Evolutionary conservation across 2,797 vertebrate genomes (phyloP).

Genomic region (Psittacula echo): DNA sequence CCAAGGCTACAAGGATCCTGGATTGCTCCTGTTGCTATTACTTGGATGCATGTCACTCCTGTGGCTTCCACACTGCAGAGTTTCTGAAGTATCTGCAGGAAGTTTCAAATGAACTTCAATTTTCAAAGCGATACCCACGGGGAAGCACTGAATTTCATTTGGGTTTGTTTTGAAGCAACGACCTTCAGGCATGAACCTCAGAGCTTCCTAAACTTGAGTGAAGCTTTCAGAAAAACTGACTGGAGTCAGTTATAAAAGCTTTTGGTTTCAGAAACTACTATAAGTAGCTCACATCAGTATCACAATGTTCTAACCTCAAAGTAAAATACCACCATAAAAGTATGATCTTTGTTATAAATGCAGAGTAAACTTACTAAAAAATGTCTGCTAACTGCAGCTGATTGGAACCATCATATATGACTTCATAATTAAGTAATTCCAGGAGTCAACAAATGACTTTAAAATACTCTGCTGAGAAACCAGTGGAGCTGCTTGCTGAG

Average conservation of each 20-base stretch:
- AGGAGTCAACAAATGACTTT: background rate
- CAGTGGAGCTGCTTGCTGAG: background rate
- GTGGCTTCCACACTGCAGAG: background rate
- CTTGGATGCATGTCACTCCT: background rate
- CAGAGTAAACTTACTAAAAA: background rate
- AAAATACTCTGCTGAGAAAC: background rate
- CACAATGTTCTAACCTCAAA: background rate
- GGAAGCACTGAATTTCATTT: background rate
- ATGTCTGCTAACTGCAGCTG: background rate
- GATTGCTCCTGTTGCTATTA: background rate
- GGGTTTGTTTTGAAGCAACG: background rate
- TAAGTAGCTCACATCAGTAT: rapidly evolving
- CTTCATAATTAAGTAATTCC: background rate
- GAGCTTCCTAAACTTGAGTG: background rate
- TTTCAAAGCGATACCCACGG: background rate
- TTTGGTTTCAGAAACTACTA: background rate
- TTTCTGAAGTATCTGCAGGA: background rate
- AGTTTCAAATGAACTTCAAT: background rate
- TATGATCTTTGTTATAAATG: background rate
- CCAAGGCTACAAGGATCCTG: background rate
- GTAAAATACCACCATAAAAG: background rate
- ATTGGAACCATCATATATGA: background rate
- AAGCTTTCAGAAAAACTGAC: background rate
- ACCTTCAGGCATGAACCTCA: background rate
- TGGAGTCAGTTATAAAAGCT: background rate